Percentiles rank a stretch among this genome's conserved stretches.
phyloP scores from a whole-genome alignment of 2,888 invertebrate species.

The Nebria brevicollis region DNA sequence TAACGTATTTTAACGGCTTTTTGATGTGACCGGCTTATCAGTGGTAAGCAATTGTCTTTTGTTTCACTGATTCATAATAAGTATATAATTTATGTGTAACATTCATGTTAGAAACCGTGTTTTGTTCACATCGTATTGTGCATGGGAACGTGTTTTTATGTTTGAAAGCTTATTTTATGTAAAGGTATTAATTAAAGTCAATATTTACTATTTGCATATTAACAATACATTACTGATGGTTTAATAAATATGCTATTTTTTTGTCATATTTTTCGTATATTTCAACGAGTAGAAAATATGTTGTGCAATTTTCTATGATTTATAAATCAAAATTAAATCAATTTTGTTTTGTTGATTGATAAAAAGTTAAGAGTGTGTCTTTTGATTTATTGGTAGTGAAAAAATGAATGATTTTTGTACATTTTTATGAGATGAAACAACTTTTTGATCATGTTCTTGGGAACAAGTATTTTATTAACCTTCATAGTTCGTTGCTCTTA shows the following conservation, averaged over 20 bases:
- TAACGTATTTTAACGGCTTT: slow-evolving; percentile 44
- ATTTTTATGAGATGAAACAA: background rate
- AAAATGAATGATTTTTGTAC: background rate
- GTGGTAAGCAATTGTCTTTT: slow-evolving; percentile 34
- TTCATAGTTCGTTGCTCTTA: background rate
- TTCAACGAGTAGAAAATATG: background rate
- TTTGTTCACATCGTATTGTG: background rate
- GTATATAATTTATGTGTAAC: background rate
- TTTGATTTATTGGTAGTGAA: background rate
- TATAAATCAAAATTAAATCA: too few species aligned
- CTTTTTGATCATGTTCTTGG: background rate
- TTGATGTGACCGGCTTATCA: slow-evolving; percentile 30
- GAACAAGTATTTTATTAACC: background rate
- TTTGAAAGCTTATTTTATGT: slow-evolving; percentile 11
- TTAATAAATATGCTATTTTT: background rate
- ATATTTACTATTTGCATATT: background rate
- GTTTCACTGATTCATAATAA: slow-evolving; percentile 20
- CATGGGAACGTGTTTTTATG: background rate
- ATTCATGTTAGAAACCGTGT: background rate
- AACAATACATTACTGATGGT: background rate
- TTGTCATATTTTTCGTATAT: background rate
- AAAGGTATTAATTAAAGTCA: background rate
- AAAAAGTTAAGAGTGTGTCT: background rate
- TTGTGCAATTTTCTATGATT: background rate
- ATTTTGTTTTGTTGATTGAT: background rate